phyloP scores from a whole-genome alignment of 2,113 vertebrate genomes.

The Anser cygnoides region DNA sequence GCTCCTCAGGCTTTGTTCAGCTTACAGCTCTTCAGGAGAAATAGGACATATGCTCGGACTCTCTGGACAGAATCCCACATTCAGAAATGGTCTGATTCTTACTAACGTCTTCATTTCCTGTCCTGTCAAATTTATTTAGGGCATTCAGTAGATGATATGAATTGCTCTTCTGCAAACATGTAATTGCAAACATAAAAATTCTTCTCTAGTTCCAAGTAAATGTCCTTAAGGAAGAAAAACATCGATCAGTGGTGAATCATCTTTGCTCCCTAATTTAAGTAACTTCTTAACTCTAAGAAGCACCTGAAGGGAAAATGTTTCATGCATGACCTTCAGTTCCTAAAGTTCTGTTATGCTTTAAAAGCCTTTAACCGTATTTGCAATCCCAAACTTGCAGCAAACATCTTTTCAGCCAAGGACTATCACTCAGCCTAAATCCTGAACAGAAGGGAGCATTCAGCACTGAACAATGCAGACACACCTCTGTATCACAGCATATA shows the following conservation, averaged over 20 bases:
- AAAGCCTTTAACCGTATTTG: background rate
- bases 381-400: background rate
- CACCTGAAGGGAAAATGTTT: conserved; percentile 22
- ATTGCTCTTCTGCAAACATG: conserved; percentile 3
- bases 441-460: background rate
- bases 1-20: background rate
- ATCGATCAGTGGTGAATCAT: background rate
- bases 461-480: background rate
- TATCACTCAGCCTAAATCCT: background rate
- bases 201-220: conserved; percentile 13
- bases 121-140: conserved; percentile 27
- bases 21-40: background rate
- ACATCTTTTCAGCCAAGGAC: background rate
- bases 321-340: conserved; percentile 10
- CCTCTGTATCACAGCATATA: background rate
- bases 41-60: background rate
- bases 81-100: conserved; percentile 16
- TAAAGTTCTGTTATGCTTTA: background rate
- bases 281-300: background rate
- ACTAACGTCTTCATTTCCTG: conserved; percentile 34
- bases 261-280: background rate
- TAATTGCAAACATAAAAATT: conserved; percentile 28
- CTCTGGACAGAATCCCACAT: background rate
- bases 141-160: background rate
- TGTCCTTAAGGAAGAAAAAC: conserved; percentile 37